These are phyloP conservation scores for Gymnocheta viridis DNA, from an alignment of 2,888 invertebrate genomes.

Conservation along the genomic window DNA sequence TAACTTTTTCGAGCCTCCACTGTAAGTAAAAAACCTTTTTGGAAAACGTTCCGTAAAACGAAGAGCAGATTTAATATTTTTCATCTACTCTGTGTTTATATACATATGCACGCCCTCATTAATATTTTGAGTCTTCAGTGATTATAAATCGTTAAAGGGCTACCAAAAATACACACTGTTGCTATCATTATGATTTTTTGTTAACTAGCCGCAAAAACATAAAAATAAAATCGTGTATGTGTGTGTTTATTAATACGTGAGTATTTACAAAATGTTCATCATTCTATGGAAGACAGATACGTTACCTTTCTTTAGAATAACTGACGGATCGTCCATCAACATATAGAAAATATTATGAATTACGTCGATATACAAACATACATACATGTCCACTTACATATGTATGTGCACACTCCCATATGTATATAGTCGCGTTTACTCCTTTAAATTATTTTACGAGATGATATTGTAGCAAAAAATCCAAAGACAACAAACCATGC, in stretches of 20 bases:
- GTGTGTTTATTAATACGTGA: conserved; percentile 17
- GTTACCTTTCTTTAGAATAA: conserved; percentile 24
- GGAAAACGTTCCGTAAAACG: too few relatives aligned
- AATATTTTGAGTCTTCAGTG: conserved; percentile 46
- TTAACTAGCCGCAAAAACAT: conserved; percentile 62
- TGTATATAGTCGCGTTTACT: conserved; percentile 5
- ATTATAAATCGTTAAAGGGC: conserved; percentile 62
- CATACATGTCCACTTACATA: not conserved
- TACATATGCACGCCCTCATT: conserved; percentile 34
- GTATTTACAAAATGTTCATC: conserved; percentile 18
- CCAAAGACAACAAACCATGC: conserved; percentile 61
- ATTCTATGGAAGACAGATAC: conserved; percentile 13
- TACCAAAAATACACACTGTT: conserved; percentile 51
- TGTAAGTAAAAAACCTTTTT: too few relatives aligned
- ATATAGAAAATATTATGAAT: conserved; percentile 55
- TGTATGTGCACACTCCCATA: not conserved
- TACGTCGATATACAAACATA: conserved; percentile 23
- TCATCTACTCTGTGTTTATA: not conserved
- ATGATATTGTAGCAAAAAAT: conserved; percentile 50
- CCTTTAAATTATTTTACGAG: conserved; percentile 32
- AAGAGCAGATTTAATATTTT: too few relatives aligned
- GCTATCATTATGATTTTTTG: conserved; percentile 51
- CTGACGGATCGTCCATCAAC: conserved; percentile 41
- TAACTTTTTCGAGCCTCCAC: too few relatives aligned
- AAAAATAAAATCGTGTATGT: conserved; percentile 18